These are phyloP conservation scores for Eupeodes corollae DNA, from an alignment of 1,140 invertebrate genomes.

Conservation along the genomic window DNA sequence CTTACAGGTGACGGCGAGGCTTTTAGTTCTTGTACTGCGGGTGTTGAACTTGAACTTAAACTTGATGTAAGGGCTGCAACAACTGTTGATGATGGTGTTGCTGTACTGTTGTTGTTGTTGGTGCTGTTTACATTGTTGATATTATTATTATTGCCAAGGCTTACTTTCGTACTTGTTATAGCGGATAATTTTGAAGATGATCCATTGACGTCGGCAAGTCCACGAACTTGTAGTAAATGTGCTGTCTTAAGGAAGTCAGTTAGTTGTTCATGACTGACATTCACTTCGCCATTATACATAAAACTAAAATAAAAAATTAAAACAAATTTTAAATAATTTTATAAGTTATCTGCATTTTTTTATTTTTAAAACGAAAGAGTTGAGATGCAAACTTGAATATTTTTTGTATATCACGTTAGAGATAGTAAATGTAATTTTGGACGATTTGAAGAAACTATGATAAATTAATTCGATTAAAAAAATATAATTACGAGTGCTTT, in stretches of 20 bases:
- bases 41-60: constrained; percentile 12
- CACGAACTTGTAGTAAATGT: constrained; percentile 80
- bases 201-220: constrained; percentile 70
- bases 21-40: constrained; percentile 33
- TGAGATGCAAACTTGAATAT: no score
- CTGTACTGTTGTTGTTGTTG: constrained; percentile 6
- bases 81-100: constrained; percentile 6
- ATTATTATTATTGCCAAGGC: constrained; percentile 5
- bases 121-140: neutral
- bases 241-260: constrained; percentile 80
- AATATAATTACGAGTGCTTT: no score
- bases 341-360: no score
- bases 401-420: no score
- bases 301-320: constrained; percentile 44
- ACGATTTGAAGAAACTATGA: no score
- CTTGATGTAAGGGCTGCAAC: neutral
- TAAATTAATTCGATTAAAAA: no score
- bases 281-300: constrained; percentile 91
- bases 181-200: constrained; percentile 17
- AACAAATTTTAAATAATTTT: neutral
- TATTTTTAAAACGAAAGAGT: no score
- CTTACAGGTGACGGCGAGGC: constrained; percentile 36
- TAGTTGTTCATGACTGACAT: constrained; percentile 81
- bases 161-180: constrained; percentile 26
- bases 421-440: no score